Evolutionary conservation across 2,888 invertebrate genomes (phyloP).

Genomic region (Polietes domitor): DNA sequence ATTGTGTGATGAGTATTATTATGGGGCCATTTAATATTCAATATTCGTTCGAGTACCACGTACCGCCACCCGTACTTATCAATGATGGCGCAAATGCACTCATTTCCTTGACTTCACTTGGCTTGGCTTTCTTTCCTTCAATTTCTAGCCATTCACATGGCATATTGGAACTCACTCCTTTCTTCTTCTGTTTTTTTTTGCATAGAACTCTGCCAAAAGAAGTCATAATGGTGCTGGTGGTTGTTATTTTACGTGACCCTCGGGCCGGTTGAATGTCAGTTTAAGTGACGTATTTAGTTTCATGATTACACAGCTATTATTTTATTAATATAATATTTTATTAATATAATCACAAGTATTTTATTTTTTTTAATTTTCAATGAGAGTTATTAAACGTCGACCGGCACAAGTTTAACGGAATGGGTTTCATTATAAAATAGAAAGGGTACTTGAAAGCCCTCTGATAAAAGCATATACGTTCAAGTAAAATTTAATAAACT

Average conservation of each 20-base stretch:
- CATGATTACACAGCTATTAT: background rate
- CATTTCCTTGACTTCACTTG: background rate
- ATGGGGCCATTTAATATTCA: slow-evolving; percentile 50
- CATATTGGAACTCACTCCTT: background rate
- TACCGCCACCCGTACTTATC: background rate
- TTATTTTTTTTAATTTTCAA: background rate
- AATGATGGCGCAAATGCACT: background rate
- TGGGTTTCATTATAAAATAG: too few species aligned
- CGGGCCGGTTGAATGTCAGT: background rate
- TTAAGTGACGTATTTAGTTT: background rate
- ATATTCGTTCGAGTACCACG: background rate
- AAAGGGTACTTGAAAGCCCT: too few species aligned
- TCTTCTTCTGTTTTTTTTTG: background rate
- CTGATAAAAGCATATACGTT: too few species aligned
- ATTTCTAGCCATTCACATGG: background rate
- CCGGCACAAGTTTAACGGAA: background rate
- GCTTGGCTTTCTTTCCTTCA: background rate
- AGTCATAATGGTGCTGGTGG: slow-evolving; percentile 24
- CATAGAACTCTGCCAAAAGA: background rate
- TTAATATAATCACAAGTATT: background rate
- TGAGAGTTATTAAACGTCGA: too few species aligned
- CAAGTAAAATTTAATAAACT: too few species aligned
- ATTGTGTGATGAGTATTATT: slow-evolving; percentile 39
- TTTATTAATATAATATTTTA: background rate
- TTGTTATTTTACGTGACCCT: background rate